Evolutionary conservation across 2,888 invertebrate genomes (phyloP), one percentile per base, ranked within the genome.

Genomic region (Parthenolecanium corni): DNA sequence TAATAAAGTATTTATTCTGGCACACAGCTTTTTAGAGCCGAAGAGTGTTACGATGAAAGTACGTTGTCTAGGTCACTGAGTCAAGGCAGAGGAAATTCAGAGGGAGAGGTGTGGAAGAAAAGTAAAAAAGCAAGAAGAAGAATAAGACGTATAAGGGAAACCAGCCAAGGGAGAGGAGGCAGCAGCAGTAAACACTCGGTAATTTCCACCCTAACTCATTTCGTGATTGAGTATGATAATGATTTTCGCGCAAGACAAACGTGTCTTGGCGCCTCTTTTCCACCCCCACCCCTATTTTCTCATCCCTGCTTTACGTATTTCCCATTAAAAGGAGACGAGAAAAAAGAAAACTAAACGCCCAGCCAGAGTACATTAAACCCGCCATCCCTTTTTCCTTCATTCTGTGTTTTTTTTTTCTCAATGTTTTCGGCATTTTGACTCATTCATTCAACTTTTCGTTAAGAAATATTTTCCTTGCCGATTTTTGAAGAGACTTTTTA

Each of bases 121-220:
- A 14, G 38, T 12, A 9, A 14, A 9, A 38, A 14, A 38, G 38
- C 38, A 42, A 42, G 54, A 54, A 24, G 38, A 54, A 54, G 36
- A 54, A 42, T 18, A 21, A n/a, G n/a, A n/a, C n/a, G n/a, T n/a
- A n/a, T n/a, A n/a, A n/a, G n/a, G n/a, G n/a, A n/a, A n/a, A n/a
- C n/a, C n/a, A n/a, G n/a, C n/a, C n/a, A n/a, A n/a, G n/a, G n/a
- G n/a, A n/a, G 42, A 16, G 18, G 16, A 46, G 16, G 42, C 38
- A 24, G 54, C 54, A 38, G 54, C 54, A 54, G 54, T 42, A 38
- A 36, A 42, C 54, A 24, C 54, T 38, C 42, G 54, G 54, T 54
- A 54, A 54, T 54, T 54, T 54, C 54, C 54, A 54, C 54, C 54
- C 54, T 54, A 54, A 54, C 42, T 54, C 54, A 54, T 54, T 54